These are phyloP conservation scores for Danio albolineatus DNA, from an alignment of 2,797 vertebrate species.

Conservation along the genomic window DNA sequence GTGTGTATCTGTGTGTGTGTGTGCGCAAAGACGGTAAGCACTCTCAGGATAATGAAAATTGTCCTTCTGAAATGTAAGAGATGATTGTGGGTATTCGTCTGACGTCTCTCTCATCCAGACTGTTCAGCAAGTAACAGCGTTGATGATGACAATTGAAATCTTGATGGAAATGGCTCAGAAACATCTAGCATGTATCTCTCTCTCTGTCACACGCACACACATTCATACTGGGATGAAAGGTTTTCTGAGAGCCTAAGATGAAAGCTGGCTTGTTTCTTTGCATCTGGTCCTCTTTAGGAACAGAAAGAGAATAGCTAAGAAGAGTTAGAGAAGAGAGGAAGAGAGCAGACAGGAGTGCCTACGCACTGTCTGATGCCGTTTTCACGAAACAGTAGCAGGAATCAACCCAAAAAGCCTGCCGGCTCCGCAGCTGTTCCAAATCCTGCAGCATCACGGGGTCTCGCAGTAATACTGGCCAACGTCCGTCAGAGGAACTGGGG, in stretches of 20 bases:
- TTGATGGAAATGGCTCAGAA: conserved; percentile 38
- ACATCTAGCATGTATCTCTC: neutral
- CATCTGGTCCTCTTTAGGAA: conserved; percentile 44
- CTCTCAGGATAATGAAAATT: conserved; percentile 40
- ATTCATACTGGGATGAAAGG: conserved; percentile 34
- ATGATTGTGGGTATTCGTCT: conserved; percentile 36
- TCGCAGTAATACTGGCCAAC: conserved; percentile 1
- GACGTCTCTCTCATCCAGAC: neutral
- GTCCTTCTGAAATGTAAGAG: conserved; percentile 16
- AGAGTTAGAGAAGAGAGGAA: conserved; percentile 15
- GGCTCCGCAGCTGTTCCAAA: conserved; percentile 38
- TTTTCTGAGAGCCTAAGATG: conserved; percentile 44
- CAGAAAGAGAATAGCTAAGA: conserved; percentile 45
- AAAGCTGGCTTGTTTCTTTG: conserved; percentile 47
- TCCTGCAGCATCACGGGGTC: neutral
- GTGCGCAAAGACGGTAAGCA: neutral
- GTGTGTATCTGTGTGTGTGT: neutral
- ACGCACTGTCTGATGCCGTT: conserved; percentile 27
- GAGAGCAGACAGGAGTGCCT: conserved; percentile 22
- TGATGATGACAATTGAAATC: conserved; percentile 37
- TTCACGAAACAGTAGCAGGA: conserved; percentile 10
- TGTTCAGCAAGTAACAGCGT: neutral
- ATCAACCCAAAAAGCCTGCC: conserved; percentile 28
- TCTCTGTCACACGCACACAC: neutral
- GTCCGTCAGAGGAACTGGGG: neutral